Evolutionary conservation across 2,888 invertebrate genomes (phyloP), one percentile per base, ranked within the genome.

Genomic region (Cephus spinipes): DNA sequence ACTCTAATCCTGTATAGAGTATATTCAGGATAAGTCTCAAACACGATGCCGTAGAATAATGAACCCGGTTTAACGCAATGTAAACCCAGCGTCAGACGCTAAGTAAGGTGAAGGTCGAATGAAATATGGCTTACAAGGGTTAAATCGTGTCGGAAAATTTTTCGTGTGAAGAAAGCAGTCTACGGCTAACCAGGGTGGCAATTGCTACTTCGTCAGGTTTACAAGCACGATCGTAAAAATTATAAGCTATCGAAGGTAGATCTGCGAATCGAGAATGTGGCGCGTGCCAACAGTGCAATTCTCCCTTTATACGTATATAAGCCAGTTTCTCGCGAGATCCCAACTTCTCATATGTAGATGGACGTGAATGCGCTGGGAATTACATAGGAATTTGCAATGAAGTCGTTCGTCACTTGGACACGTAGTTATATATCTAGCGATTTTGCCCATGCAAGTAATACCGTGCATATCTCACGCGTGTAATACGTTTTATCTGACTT

Each of bases 401-500:
- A 71, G 71, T 71, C 33, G 30, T 71, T 71, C 71, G 71, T 33
- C 71, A 33, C 12, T 71, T 33, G 30, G 23, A 55, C 55, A 55
- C 55, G 55, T 55, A 55, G 23, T 23, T 55, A 55, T 55, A 23
- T 55, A 55, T 23, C 23, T 85, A 79, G 77, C 81, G 77, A 80
- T 81, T 84, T 83, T 79, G 69, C 79, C 78, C 40, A 73, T 15
- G n/a, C 74, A 77, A 81, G 80, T 82, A 83, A 86, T 81, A 81
- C 81, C 55, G 79, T 73, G 79, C 77, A 80, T 83, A 82, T 82
- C 84, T 84, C 81, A 80, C 78, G 78, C 77, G 77, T 75, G 79
- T 77, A 81, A 85, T 83, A 83, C 83, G 85, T 85, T 83, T 80
- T 80, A 83, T 85, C 85, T 79, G 81, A 78, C 76, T 79, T 77